Base-by-base conservation (phyloP, 2,797 vertebrate species). In the Philypnodon macrostomus region DNA sequence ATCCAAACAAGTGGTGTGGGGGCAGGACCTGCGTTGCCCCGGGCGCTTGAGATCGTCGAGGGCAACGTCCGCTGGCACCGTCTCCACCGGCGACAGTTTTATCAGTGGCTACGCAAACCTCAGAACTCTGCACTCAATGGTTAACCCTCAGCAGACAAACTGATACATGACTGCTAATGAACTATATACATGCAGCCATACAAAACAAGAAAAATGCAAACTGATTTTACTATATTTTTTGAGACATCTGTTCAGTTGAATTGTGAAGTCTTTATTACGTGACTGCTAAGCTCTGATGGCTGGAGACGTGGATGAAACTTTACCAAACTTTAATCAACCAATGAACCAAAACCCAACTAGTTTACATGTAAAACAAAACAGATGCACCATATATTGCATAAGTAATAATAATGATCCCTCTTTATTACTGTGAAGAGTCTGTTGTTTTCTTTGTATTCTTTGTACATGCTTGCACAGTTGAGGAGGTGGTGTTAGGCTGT, bases 31-130 rank as follows among this genome's bases (percentile, higher is more conserved):
- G 93, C 94, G 5, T 90, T 94, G 74, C 86, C 91, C 24, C 89
- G 94, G 0, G 94, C 95, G 0, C 81, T 97, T 68, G 95, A 98
- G 88, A 94, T 96, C 0, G 96, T 98, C 0, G 92, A 96, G 81
- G 92, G 94, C 50, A 98, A 97, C 17, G 95, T 98, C 17, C 87
- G 85, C 61, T 98, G 95, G 95, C 93, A 96, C 83, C 89, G 83
- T 53, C 89, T 95, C 63, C 92, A 94, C 69, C 92, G 93, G 65
- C 92, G 93, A 51, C 93, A 92, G 78, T 91, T 98, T 52, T 97
- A 92, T 83, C 93, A 96, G 47, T 98, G 96, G 96, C 87, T 98
- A 54, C 91, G 92, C 63, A 88, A 90, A 70, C 66, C 83, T 51
- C 74, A 41, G 0, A 73, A 36, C 58, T 30, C 41, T 18, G 59